Evolutionary conservation across 2,113 vertebrate species (phyloP), one percentile per base, ranked within the genome.

Genomic region (Eretmochelys imbricata): DNA sequence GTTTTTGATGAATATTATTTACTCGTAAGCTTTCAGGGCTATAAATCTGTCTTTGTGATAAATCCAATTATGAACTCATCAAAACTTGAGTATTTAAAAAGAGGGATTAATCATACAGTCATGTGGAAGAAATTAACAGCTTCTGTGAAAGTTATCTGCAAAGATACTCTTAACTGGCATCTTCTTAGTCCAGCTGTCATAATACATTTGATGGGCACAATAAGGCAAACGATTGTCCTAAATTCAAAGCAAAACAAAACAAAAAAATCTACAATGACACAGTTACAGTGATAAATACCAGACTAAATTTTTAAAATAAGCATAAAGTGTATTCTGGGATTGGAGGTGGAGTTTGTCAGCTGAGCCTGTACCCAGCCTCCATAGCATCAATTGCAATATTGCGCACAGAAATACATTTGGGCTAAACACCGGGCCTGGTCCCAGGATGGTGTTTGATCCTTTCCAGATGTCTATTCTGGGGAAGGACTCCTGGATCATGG

Each of bases 91-190:
- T 87, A 79, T 95, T 97, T 97, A 89, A 94, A 95, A 94, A 93
- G 89, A 80, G 79, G 57, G 93, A 91, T 97, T 96, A 96, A 95
- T 96, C 72, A 84, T 80, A 55, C 10, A 72, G 50, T 82, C 95
- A 91, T 83, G 85, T 97, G 97, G 97, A 97, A 98, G 88, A 93
- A 96, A 95, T 97, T 89, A 98, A 57, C 95, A 94, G 91, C 92
- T 96, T 95, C 95, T 97, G 95, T 96, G 51, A 90, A 89, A 94
- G 87, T 87, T 94, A 91, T 96, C 93, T 93, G 78, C 87, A 91
- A 89, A 50, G 81, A 72, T 89, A 55, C 84, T 91, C 29, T 57
- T 88, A 93, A 94, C 85, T 88, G 92, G 85, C 92, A 93, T 89
- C 65, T 24, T 82, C 42, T 91, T 65, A 82, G 57, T 57, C 85